Evolutionary conservation across 2,888 invertebrate genomes (phyloP).

Genomic region (Ennomos quercinarius): DNA sequence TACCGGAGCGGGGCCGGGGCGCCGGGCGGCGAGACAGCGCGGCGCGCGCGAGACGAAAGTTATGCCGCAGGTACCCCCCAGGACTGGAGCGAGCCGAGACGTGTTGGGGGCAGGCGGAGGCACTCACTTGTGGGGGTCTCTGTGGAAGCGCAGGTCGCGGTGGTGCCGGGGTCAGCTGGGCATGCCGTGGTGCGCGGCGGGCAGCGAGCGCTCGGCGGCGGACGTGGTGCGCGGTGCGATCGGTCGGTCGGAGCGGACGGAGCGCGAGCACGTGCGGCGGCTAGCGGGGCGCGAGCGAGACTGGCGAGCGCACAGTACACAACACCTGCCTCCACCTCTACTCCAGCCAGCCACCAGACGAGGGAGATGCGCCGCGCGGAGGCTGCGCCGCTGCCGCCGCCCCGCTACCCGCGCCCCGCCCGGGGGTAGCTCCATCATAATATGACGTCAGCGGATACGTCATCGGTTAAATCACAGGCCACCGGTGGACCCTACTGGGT

Average conservation of each 20-base stretch:
- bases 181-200: slow-evolving; percentile 56
- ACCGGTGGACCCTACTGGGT: too few relatives aligned
- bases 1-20: too few relatives aligned
- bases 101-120: slow-evolving; percentile 3
- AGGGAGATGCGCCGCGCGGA: slow-evolving; percentile 37
- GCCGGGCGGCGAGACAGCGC: background rate
- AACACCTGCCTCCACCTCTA: too few relatives aligned
- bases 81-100: too few relatives aligned
- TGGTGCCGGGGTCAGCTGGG: slow-evolving; percentile 67
- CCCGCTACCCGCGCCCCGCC: slow-evolving; percentile 23
- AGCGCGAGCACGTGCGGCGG: slow-evolving; percentile 44
- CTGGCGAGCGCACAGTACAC: slow-evolving; percentile 44
- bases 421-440: background rate
- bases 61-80: too few relatives aligned
- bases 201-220: slow-evolving; percentile 45
- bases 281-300: slow-evolving; percentile 59
- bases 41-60: background rate
- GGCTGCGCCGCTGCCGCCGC: slow-evolving; percentile 32
- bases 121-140: slow-evolving; percentile 63
- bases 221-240: slow-evolving; percentile 40
- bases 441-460: too few relatives aligned
- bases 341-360: too few relatives aligned
- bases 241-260: slow-evolving; percentile 25
- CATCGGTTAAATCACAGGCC: too few relatives aligned
- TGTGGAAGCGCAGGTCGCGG: slow-evolving; percentile 42